A percentile compares a stretch with the other conserved stretches of the same genome.
Evolutionary conservation across 2,113 vertebrate species (phyloP).

Genomic region (Apaloderma vittatum): DNA sequence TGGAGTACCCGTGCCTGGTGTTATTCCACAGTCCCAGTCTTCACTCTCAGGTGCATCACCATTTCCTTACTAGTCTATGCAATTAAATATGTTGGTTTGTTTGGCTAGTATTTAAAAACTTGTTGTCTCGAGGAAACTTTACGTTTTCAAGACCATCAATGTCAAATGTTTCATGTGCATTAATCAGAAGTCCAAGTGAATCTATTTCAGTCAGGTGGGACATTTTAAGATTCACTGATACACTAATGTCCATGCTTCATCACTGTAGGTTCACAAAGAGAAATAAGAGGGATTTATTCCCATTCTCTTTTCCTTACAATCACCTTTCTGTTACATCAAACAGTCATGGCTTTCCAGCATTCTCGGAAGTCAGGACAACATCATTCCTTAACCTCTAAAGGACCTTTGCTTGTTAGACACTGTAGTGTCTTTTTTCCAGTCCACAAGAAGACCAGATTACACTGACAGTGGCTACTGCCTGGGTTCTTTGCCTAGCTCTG

Average conservation of each 20-base stretch:
- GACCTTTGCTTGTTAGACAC: neutral
- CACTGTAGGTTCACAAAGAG: neutral
- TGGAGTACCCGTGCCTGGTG: neutral
- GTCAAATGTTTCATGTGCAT: neutral
- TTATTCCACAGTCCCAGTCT: neutral
- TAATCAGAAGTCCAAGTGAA: neutral
- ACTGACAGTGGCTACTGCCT: neutral
- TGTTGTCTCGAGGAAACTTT: neutral
- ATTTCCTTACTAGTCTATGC: neutral
- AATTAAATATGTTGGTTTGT: neutral
- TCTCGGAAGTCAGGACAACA: neutral
- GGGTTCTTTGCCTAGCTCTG: neutral
- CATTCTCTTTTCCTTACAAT: neutral
- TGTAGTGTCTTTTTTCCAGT: neutral
- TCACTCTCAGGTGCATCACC: neutral
- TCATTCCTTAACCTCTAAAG: neutral
- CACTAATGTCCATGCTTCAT: neutral
- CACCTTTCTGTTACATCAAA: neutral
- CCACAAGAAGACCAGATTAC: neutral
- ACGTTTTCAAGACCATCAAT: neutral
- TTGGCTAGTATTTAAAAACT: neutral
- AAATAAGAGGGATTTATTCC: neutral
- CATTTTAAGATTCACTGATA: neutral
- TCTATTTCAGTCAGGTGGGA: neutral
- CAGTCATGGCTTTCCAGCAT: neutral